Base-by-base conservation (phyloP, 2,797 vertebrate species). In the Takifugu ocellatus region DNA sequence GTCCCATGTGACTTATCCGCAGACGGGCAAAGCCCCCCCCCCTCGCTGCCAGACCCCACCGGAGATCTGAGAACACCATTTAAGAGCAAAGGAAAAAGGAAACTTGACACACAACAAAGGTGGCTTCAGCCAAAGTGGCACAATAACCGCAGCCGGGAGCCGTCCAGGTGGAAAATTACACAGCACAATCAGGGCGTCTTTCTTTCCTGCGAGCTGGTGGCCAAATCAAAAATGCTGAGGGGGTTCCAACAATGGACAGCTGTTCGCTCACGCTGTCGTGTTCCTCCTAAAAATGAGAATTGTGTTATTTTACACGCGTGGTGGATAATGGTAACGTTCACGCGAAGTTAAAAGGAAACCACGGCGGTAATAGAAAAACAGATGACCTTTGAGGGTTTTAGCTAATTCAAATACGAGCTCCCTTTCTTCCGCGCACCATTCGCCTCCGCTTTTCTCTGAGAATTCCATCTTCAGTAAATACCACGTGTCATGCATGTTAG, bases 101-200 rank as follows among this genome's bases (percentile, higher is more conserved):
- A 62, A 61, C 47, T 70, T 63, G 54, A 65, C 62, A 65, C 47
- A 43, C 49, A 54, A 48, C 63, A 73, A 69, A 79, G 53, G 59
- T 61, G 61, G 47, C 39, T 53, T 27, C 68, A 67, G 62, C 33
- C 62, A 64, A 71, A 75, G 55, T 66, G 75, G 48, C 61, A 77
- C 74, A 81, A 74, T 84, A 74, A 71, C 43, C 27, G 44, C 31
- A 59, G 61, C 62, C 15, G 12, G 49, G 53, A 81, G 66, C 62
- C 78, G 77, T 75, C 81, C 75, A 79, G 78, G 86, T 87, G 70
- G 83, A 89, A 89, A 91, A 91, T 87, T 79, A 72, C 78, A 77
- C 77, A 17, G 63, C 54, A 82, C 80, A 89, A 88, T 89, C 86
- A 88, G 78, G 89, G 78, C 75, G 57, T 64, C 42, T 64, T 75